Evolutionary conservation across 2,113 vertebrate species (phyloP), one percentile per base, ranked within the genome.

Genomic region (Gorilla gorilla): DNA sequence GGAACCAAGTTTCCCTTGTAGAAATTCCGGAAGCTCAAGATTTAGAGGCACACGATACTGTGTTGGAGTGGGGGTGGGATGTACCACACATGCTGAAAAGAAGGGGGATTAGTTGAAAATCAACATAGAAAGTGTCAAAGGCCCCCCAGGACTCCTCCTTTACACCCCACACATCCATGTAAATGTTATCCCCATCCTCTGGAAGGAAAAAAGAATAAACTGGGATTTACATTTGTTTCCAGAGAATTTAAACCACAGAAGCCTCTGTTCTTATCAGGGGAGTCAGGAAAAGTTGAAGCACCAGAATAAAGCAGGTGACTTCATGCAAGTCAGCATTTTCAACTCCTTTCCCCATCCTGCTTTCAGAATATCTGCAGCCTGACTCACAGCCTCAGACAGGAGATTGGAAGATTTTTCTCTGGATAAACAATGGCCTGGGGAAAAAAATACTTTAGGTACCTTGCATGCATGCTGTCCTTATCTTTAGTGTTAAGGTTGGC

Each of bases 391-490:
- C 50, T 91, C 43, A 89, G 14, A 90, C 30, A 59, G 75, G 64
- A 81, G 57, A 59, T 16, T 90, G 43, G 73, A 66, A 38, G 66
- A 23, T 70, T 95, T 92, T 89, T 97, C 57, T 97, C n/a, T 89
- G 66, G 43, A 64, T 94, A 84, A 96, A 90, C 59, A 90, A 35
- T 90, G 64, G 66, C 61, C 18, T 88, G n/a, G 50, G 10, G 13
- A 40, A 57, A 72, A 72, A 82, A 50, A 40, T 68, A 70, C 40
- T 83, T 78, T 61, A 55, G 43, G n/a, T 85, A 75, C 12, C 8
- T 40, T 23, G 61, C 5, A 14, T 23, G 61, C 4, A 14, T 17
- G 8, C 23, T 5, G 6, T 30, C n/a, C 38, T 55, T 22, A 93
- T 84, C 57, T 83, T 88, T 76, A 94, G 64, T 94, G 79, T 68